phyloP scores from a whole-genome alignment of 1,140 invertebrate species.

The Drosophila cardini region DNA sequence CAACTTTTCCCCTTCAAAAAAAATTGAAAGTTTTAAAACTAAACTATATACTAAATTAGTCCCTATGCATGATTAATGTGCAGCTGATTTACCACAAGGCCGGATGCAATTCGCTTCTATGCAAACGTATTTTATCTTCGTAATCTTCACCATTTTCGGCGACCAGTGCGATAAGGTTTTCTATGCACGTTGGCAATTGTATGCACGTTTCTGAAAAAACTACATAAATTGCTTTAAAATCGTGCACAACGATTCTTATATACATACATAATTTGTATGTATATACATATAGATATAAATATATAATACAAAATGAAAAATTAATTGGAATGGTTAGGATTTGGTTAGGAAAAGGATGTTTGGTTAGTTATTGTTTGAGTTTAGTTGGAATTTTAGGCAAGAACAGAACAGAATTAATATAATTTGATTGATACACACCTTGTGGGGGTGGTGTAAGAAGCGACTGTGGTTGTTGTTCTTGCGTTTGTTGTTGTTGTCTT shows the following conservation, averaged over 20 bases:
- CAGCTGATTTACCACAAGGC: slow-evolving; percentile 84
- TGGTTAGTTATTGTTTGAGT: neutral
- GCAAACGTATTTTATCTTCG: slow-evolving; percentile 84
- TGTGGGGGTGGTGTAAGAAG: slow-evolving; percentile 44
- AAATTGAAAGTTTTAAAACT: too few species aligned
- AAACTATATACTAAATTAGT: slow-evolving; percentile 8
- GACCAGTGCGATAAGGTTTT: slow-evolving; percentile 84
- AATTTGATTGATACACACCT: slow-evolving; percentile 59
- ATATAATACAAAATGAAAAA: slow-evolving; percentile 44
- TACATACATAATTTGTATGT: too few species aligned
- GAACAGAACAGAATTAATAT: slow-evolving; percentile 52
- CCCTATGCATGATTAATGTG: slow-evolving; percentile 45
- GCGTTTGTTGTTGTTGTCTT: slow-evolving; percentile 27
- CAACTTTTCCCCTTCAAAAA: neutral
- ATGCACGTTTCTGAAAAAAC: slow-evolving; percentile 85
- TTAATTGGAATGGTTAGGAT: slow-evolving; percentile 38
- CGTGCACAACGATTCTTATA: slow-evolving; percentile 72
- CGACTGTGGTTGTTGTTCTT: slow-evolving; percentile 26
- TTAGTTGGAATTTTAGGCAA: slow-evolving; percentile 29
- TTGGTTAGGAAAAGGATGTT: slow-evolving; percentile 13
- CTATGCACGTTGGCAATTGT: slow-evolving; percentile 84
- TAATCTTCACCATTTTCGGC: slow-evolving; percentile 84
- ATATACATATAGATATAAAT: slow-evolving; percentile 6
- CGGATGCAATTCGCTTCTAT: slow-evolving; percentile 84
- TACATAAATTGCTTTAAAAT: slow-evolving; percentile 85